Conservation (phyloP, 2,113 vertebrate genomes). For the Notarius quadriscutis region DNA sequence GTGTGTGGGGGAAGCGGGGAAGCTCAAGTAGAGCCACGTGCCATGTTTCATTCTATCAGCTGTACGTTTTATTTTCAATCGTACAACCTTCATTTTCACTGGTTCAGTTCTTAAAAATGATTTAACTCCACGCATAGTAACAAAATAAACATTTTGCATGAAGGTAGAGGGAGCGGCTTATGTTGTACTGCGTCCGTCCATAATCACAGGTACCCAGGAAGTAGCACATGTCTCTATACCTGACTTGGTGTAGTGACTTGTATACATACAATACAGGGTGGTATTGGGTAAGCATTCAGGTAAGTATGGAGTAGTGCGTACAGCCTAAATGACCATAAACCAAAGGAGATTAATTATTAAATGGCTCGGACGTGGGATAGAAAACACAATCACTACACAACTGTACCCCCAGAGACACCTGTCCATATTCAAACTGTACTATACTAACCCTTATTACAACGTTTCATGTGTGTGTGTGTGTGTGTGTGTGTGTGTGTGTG, state of each 20-base stretch:
- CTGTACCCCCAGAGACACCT: not conserved
- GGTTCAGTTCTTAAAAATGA: not conserved
- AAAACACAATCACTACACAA: not conserved
- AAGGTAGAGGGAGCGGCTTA: not conserved
- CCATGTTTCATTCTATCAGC: not conserved
- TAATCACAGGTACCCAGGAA: not conserved
- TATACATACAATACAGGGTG: not conserved
- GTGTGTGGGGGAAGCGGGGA: not conserved
- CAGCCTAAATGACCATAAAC: not conserved
- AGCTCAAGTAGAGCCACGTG: not conserved
- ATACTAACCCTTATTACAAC: not conserved
- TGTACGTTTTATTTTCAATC: not conserved
- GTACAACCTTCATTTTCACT: not conserved
- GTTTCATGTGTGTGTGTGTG: conserved; percentile 16
- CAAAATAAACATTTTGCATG: not conserved
- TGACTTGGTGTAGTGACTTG: not conserved
- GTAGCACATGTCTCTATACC: not conserved
- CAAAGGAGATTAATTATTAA: not conserved
- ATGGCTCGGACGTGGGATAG: not conserved
- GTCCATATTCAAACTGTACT: not conserved
- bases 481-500: conserved; percentile 23
- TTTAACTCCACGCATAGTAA: not conserved
- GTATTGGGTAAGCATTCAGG: not conserved
- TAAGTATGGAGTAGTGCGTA: not conserved
- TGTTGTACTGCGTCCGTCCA: not conserved